A percentile compares a stretch with the other conserved stretches of the same genome.
phyloP scores from a whole-genome alignment of 2,888 invertebrate genomes.

The Eustalomyia histrio region DNA sequence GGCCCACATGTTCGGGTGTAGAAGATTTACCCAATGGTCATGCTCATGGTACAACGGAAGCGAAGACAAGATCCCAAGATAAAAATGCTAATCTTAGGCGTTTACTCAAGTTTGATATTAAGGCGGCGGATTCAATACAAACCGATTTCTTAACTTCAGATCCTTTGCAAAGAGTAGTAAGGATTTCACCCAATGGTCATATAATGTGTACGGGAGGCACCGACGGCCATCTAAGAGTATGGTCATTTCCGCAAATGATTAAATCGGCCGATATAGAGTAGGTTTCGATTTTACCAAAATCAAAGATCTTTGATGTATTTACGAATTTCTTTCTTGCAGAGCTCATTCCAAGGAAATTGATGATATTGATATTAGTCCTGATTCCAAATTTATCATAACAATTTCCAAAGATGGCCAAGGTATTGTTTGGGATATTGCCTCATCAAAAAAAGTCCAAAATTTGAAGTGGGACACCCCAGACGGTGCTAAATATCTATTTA shows the following conservation, averaged over 20 bases:
- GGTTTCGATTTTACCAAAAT: constrained; percentile 26
- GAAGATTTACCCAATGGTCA: constrained; percentile 76
- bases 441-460: constrained; percentile 84
- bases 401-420: constrained; percentile 93
- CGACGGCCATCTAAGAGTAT: constrained; percentile 91
- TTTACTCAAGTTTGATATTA: constrained; percentile 85
- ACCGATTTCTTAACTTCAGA: constrained; percentile 90
- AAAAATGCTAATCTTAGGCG: constrained; percentile 80
- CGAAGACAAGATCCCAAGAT: constrained; percentile 64
- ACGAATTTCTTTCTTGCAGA: constrained; percentile 60
- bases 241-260: constrained; percentile 92
- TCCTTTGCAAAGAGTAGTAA: constrained; percentile 92
- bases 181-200: constrained; percentile 87
- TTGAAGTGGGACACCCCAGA: constrained; percentile 88
- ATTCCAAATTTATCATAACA: constrained; percentile 87
- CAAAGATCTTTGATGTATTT: background rate
- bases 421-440: constrained; percentile 87
- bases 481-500: constrained; percentile 89
- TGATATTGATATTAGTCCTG: constrained; percentile 94
- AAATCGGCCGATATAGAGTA: constrained; percentile 84
- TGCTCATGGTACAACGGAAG: constrained; percentile 52
- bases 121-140: constrained; percentile 89
- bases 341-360: constrained; percentile 96
- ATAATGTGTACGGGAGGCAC: constrained; percentile 95
- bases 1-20: constrained; percentile 70